These are phyloP conservation scores for Rotaria sp. DNA, from an alignment of 2,888 invertebrate genomes.

Conservation along the genomic window DNA sequence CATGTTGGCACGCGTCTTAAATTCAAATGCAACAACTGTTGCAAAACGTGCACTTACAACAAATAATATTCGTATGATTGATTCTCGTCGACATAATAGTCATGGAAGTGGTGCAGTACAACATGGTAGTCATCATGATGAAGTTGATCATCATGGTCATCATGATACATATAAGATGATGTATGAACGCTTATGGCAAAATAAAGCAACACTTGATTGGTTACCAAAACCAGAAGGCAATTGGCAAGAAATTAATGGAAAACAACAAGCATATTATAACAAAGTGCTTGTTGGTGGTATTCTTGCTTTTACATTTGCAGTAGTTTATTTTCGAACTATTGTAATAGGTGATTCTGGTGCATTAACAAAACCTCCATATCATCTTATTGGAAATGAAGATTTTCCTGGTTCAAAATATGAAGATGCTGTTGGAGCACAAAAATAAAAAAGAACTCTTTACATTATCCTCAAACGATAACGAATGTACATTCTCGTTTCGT, in stretches of 20 bases:
- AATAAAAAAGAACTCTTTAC: too few species aligned
- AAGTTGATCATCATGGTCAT: neutral
- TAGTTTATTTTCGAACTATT: too few species aligned
- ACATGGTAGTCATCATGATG: neutral
- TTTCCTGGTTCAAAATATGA: constrained; percentile 27
- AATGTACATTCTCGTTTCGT: too few species aligned
- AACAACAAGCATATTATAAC: neutral
- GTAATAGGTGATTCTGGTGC: neutral
- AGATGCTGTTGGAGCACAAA: neutral
- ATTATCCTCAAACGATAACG: too few species aligned
- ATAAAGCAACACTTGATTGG: constrained; percentile 19
- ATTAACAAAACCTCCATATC: neutral
- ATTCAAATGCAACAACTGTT: neutral
- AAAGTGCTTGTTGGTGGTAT: neutral
- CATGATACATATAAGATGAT: neutral
- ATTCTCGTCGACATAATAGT: neutral
- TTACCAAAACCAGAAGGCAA: constrained; percentile 12
- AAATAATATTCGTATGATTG: neutral
- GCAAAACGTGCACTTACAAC: neutral
- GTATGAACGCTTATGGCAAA: constrained; percentile 3
- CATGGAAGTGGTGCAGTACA: neutral
- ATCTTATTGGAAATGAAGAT: constrained; percentile 7
- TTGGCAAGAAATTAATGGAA: neutral
- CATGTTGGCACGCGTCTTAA: neutral
- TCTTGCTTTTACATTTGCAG: neutral